Evolutionary conservation across 2,113 vertebrate species (phyloP).

Genomic region (Geothlypis trichas): DNA sequence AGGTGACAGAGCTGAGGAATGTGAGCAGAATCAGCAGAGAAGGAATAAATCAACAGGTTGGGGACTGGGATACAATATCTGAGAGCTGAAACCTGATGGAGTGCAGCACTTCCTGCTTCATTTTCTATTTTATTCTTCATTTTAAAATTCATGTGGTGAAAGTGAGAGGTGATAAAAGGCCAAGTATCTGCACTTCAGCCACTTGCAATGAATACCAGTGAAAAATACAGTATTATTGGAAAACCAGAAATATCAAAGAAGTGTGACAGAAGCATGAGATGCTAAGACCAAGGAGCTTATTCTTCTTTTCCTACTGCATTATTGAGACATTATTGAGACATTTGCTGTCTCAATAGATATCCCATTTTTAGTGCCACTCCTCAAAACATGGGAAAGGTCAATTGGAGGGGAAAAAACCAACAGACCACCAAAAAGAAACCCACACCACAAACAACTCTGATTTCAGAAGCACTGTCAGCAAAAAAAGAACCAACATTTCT

Average conservation of each 20-base stretch:
- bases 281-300: not conserved
- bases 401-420: fast-evolving
- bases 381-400: not conserved
- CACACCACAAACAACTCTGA: not conserved
- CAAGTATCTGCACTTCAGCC: not conserved
- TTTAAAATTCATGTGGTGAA: not conserved
- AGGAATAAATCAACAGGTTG: not conserved
- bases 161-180: not conserved
- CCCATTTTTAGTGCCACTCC: not conserved
- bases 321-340: too few species aligned
- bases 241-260: not conserved
- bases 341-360: not conserved
- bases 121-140: not conserved
- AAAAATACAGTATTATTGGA: not conserved
- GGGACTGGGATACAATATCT: not conserved
- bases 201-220: not conserved
- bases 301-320: not conserved
- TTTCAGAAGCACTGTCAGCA: not conserved
- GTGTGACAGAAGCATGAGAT: not conserved
- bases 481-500: not conserved
- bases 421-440: not conserved
- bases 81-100: not conserved
- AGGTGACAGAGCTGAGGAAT: not conserved
- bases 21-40: not conserved
- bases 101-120: not conserved